Conservation (phyloP, 2,797 vertebrate genomes). For the Lutjanus campechanus region DNA sequence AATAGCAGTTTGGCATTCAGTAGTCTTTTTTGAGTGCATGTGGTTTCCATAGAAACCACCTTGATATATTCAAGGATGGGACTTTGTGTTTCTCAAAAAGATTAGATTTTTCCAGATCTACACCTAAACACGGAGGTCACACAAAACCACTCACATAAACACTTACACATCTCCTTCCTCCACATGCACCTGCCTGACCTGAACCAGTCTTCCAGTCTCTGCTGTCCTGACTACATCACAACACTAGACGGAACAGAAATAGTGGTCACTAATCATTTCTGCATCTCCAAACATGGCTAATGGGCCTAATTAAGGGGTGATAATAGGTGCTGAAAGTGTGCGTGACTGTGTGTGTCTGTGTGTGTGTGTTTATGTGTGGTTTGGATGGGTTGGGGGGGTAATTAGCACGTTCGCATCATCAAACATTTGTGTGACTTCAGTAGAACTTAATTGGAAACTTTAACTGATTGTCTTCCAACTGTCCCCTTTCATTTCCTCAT, state of each 20-base stretch:
- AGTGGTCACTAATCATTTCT: slow-evolving; percentile 14
- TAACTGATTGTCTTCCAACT: slow-evolving; percentile 50
- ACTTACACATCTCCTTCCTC: not conserved
- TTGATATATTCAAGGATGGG: slow-evolving; percentile 31
- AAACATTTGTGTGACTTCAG: slow-evolving; percentile 32
- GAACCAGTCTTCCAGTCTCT: not conserved
- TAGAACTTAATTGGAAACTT: slow-evolving; percentile 14
- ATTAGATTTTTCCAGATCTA: slow-evolving; percentile 26
- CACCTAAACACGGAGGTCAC: not conserved
- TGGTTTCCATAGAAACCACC: slow-evolving; percentile 50
- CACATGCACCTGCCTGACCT: not conserved
- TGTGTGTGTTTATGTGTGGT: slow-evolving; percentile 3
- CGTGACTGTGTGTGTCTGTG: slow-evolving; percentile 2
- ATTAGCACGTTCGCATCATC: slow-evolving; percentile 33
- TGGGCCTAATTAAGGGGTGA: slow-evolving; percentile 19
- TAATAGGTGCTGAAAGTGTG: slow-evolving; percentile 10
- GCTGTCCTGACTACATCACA: slow-evolving; percentile 12
- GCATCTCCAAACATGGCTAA: slow-evolving; percentile 11
- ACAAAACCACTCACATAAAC: slow-evolving; percentile 1
- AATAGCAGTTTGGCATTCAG: not conserved
- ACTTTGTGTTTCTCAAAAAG: slow-evolving; percentile 16
- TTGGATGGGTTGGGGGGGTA: not conserved
- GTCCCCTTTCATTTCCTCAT: slow-evolving; percentile 32
- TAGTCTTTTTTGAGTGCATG: not conserved
- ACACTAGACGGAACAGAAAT: slow-evolving; percentile 5